Evolutionary conservation across 2,113 vertebrate species (phyloP).

Genomic region (Leucosticte australis): DNA sequence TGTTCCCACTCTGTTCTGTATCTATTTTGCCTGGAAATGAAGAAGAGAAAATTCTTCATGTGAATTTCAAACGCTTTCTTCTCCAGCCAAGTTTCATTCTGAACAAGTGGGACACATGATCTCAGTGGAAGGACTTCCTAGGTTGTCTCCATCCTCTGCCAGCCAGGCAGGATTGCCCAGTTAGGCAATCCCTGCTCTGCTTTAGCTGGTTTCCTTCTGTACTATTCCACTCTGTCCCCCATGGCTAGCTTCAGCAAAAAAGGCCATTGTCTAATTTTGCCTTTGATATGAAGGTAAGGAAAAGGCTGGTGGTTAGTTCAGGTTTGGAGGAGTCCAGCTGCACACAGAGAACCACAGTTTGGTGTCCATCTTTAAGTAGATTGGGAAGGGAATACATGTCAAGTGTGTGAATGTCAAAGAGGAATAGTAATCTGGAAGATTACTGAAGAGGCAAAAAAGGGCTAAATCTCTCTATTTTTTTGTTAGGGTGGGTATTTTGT

Average conservation of each 20-base stretch:
- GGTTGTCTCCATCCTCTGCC: neutral
- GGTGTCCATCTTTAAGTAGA: neutral
- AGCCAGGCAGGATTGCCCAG: neutral
- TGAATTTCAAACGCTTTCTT: neutral
- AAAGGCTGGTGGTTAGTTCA: neutral
- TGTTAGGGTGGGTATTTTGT: too few species aligned
- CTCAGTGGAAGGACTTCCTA: slow-evolving; percentile 18
- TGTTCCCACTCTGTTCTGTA: neutral
- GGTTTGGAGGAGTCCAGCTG: neutral
- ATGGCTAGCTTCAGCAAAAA: neutral
- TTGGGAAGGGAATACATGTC: neutral
- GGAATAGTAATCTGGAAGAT: neutral
- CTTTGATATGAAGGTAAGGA: neutral
- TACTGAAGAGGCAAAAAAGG: neutral
- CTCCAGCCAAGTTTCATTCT: slow-evolving; percentile 29
- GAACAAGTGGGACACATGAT: neutral
- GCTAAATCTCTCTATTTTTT: neutral
- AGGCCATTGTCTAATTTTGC: neutral
- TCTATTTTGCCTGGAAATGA: slow-evolving; percentile 25
- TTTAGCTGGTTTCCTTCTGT: slow-evolving; percentile 8
- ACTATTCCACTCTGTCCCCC: neutral
- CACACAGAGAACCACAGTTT: neutral
- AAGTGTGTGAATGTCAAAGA: neutral
- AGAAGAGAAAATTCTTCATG: slow-evolving; percentile 38
- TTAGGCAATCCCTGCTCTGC: neutral